phyloP scores from a whole-genome alignment of 2,888 invertebrate genomes.

The Drosophila seclusa region DNA sequence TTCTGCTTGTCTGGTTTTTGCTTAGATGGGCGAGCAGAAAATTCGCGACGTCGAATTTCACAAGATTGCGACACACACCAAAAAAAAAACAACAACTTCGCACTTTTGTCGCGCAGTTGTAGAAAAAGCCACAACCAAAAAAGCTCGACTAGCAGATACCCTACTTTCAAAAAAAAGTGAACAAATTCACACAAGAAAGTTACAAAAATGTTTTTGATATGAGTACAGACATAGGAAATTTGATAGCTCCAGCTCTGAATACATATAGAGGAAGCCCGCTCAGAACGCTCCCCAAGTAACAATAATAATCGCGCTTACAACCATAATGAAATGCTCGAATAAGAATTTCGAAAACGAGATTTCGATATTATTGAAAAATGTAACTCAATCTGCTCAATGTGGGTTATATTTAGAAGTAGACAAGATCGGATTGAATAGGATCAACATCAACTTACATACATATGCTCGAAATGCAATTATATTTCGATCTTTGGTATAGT shows the following conservation, averaged over 20 bases:
- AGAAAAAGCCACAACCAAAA: slow-evolving; percentile 8
- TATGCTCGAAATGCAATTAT: background rate
- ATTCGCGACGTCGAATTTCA: slow-evolving; percentile 72
- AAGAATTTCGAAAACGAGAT: background rate
- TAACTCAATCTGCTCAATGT: background rate
- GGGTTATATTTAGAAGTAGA: accelerated
- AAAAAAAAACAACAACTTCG: slow-evolving; percentile 38
- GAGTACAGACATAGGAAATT: background rate
- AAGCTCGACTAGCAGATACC: background rate
- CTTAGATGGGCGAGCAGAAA: slow-evolving; percentile 61
- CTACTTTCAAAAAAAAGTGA: accelerated
- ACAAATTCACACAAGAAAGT: accelerated
- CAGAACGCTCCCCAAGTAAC: accelerated
- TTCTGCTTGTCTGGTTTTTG: slow-evolving; percentile 52
- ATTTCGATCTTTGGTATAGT: background rate
- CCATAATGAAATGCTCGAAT: background rate
- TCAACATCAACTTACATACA: background rate
- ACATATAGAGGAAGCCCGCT: too few relatives aligned
- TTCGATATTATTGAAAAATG: background rate
- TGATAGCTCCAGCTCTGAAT: background rate
- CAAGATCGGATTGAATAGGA: background rate
- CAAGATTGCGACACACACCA: slow-evolving; percentile 63
- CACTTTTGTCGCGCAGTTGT: slow-evolving; percentile 70
- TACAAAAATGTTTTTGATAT: background rate
- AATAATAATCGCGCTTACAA: background rate